Percentiles rank a stretch among this genome's conserved stretches.
These are phyloP conservation scores for Typhlichthys subterraneus DNA, from an alignment of 2,797 vertebrate species.

Conservation along the genomic window DNA sequence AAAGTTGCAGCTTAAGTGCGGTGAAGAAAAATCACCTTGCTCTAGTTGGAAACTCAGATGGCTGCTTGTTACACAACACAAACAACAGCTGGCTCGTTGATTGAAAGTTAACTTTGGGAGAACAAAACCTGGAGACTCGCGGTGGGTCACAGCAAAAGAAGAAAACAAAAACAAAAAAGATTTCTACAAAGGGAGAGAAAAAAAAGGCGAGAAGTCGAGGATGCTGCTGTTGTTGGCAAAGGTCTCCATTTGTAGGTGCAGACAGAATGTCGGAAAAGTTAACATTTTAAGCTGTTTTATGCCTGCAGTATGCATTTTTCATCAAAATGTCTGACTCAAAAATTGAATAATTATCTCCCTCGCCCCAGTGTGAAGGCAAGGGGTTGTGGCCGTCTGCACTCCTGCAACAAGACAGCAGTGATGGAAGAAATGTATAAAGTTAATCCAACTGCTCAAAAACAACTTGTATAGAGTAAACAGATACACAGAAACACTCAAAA, in stretches of 20 bases:
- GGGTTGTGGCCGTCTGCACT: constrained; percentile 59
- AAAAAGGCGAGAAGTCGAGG: constrained; percentile 41
- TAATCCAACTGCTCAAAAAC: background rate
- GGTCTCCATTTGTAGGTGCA: constrained; percentile 56
- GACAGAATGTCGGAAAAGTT: constrained; percentile 68
- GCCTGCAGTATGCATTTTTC: constrained; percentile 73
- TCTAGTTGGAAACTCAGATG: constrained; percentile 39
- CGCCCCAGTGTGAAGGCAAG: constrained; percentile 38
- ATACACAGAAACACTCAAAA: background rate
- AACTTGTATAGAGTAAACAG: background rate
- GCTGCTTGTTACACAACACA: constrained; percentile 47
- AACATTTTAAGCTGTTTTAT: constrained; percentile 72
- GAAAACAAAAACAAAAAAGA: constrained; percentile 63
- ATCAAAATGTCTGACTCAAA: constrained; percentile 67
- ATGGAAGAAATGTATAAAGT: too few relatives aligned
- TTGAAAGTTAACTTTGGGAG: constrained; percentile 67
- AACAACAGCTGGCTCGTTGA: constrained; percentile 68
- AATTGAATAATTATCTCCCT: constrained; percentile 71
- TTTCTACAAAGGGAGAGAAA: constrained; percentile 28
- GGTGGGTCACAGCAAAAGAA: constrained; percentile 45
- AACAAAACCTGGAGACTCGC: constrained; percentile 52
- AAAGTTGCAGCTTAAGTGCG: background rate
- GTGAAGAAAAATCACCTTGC: constrained; percentile 5
- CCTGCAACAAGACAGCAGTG: background rate
- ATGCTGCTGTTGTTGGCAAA: constrained; percentile 43